Base-by-base conservation (phyloP, 1,140 invertebrate genomes). In the Alviniconcha marisindica region DNA sequence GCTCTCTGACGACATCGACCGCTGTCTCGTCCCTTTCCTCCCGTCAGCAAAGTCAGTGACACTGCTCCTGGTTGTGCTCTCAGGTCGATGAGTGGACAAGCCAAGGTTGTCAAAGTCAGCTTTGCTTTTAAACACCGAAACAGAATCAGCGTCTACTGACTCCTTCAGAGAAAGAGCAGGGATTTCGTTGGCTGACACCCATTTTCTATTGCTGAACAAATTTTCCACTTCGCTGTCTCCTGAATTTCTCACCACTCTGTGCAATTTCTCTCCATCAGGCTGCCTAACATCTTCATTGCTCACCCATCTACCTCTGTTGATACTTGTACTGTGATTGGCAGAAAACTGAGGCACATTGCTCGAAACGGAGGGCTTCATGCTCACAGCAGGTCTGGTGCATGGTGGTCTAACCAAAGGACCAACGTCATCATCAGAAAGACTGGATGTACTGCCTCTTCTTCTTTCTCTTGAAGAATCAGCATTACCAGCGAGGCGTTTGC, bases 81-180 rank as follows among this genome's bases (percentile, higher is more conserved):
- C 86, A 54, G 86, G 87, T 18, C 87, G 81, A 82, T 90, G 88
- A 44, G 89, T 89, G 31, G 83, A 83, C 33, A 88, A 84, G 82
- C 85, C 88, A n/a, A 88, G 74, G n/a, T 83, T 82, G 33, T 86
- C 82, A 66, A 83, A 82, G 78, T 87, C 83, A 51, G 84, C 54
- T 56, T 82, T 84, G 81, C 84, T 87, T 60, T 83, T 82, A 76
- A 88, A 88, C 2, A 85, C 76, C 24, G 79, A 56, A 78, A 74
- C n/a, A 18, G 60, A 42, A 80, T 80, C 79, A 24, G 84, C 38
- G 28, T 86, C 83, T 31, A 78, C n/a, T 24, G 83, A 85, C 28
- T 83, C 80, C 60, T 63, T 74, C 2, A 85, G 18, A 60, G 44
- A 74, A 2, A 74, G 33, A 31, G 38, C 2, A 42, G 33, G 36